phyloP scores from a whole-genome alignment of 2,888 invertebrate species.

The Fragum fragum region DNA sequence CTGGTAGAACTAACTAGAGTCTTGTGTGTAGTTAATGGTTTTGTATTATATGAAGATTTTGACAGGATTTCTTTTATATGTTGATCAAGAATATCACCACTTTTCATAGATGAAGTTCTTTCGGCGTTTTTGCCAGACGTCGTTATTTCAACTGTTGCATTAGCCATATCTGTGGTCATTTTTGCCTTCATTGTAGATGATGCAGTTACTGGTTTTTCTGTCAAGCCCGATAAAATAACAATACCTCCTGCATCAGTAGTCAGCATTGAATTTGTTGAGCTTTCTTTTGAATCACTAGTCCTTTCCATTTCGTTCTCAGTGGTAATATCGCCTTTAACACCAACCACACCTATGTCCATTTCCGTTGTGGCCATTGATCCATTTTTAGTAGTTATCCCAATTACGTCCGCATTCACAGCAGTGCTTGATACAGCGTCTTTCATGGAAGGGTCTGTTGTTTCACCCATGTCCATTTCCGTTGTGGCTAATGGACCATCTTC shows the following conservation, averaged over 20 bases:
- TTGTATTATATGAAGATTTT: background rate
- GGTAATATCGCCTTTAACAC: background rate
- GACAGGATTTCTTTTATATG: background rate
- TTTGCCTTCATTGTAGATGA: background rate
- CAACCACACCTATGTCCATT: background rate
- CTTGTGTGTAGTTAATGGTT: background rate
- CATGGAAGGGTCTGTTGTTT: background rate
- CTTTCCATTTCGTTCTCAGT: background rate
- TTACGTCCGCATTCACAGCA: background rate
- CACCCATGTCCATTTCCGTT: background rate
- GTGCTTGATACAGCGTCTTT: background rate
- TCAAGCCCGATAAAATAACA: background rate
- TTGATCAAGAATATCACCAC: background rate
- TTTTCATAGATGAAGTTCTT: background rate
- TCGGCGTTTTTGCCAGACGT: background rate
- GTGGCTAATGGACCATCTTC: too few relatives aligned
- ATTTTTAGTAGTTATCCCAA: background rate
- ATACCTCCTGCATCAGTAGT: background rate
- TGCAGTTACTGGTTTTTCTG: background rate
- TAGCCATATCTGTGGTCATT: background rate
- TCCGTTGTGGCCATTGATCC: background rate
- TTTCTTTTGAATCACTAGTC: background rate
- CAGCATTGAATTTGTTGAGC: background rate
- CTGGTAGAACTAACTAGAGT: background rate
- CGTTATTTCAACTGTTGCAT: background rate